phyloP scores from a whole-genome alignment of 2,888 invertebrate genomes.

The Meloe dianella region DNA sequence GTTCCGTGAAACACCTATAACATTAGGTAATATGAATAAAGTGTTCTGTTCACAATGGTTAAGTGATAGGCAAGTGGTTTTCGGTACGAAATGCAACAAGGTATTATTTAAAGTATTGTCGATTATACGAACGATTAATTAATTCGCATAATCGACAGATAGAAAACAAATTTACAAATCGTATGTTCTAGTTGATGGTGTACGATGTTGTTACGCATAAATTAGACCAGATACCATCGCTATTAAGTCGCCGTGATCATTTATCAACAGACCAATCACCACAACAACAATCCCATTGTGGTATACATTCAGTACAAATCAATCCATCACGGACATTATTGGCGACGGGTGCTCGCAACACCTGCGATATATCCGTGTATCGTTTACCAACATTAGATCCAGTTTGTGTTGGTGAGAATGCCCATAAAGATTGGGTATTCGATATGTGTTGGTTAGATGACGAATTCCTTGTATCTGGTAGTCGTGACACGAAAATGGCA shows the following conservation, averaged over 20 bases:
- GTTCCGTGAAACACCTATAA: constrained; percentile 83
- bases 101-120: no score
- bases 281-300: constrained; percentile 73
- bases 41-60: constrained; percentile 97
- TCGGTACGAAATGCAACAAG: constrained; percentile 97
- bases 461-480: constrained; percentile 92
- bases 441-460: constrained; percentile 97
- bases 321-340: constrained; percentile 90
- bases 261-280: constrained; percentile 35
- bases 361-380: constrained; percentile 90
- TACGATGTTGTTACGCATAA: constrained; percentile 88
- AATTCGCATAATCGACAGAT: no score
- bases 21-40: constrained; percentile 86
- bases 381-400: constrained; percentile 94
- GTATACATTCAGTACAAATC: constrained; percentile 92
- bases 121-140: no score
- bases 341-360: constrained; percentile 91
- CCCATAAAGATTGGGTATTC: constrained; percentile 91
- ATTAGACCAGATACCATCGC: constrained; percentile 87
- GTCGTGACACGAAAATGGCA: constrained; percentile 88
- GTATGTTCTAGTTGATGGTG: constrained; percentile 85
- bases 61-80: constrained; percentile 91
- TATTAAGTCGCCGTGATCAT: constrained; percentile 69
- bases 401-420: constrained; percentile 88
- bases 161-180: no score